Base-by-base conservation (phyloP, 2,888 invertebrate species). In the Gastracanthus pulcherrimus region DNA sequence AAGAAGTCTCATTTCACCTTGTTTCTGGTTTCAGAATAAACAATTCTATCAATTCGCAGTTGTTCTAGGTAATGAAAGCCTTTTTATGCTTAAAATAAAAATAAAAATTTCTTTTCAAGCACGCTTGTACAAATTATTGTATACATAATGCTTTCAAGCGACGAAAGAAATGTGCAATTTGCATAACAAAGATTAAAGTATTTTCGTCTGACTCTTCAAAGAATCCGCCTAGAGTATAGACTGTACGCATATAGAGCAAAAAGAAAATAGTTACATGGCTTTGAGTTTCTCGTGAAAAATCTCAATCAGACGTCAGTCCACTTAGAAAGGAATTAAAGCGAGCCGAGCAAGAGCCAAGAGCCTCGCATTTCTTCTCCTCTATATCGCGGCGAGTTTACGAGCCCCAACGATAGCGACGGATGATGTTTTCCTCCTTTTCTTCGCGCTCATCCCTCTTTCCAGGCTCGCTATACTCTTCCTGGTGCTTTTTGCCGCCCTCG, bases 291-390 rank as follows among this genome's bases (percentile, higher is more conserved):
- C 2, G 64, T 41, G 41, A 45, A 67, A 67, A 67, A 67, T 67
- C 67, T 45, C 67, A 45, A 67, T 67, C 67, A 67, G 23, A 67
- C 29, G 45, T 26, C 23, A 26, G 67, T 67, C 45, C 67, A 67
- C 67, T 67, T 45, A 45, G 67, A 66, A 66, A 45, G 38, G 67
- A 67, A 67, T 67, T 67, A 67, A 67, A 45, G 45, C 11, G 0
- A 26, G 19, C 26, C 2, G 23, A 66, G 41, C n/a, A 38, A 38
- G 41, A 38, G 34, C 6, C 64, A 9, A 19, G 64, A 19, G 29
- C 11, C n/a, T n/a, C n/a, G 51, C 51, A 11, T 51, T 51, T 51
- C 51, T 51, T 51, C n/a, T 51, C 51, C n/a, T 9, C 23, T 23
- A 23, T 51, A 23, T 51, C 38, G 38, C 38, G n/a, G 36, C 38